Evolutionary conservation across 2,797 vertebrate species (phyloP), one percentile per base, ranked within the genome.

Genomic region (Xiphophorus birchmanni): DNA sequence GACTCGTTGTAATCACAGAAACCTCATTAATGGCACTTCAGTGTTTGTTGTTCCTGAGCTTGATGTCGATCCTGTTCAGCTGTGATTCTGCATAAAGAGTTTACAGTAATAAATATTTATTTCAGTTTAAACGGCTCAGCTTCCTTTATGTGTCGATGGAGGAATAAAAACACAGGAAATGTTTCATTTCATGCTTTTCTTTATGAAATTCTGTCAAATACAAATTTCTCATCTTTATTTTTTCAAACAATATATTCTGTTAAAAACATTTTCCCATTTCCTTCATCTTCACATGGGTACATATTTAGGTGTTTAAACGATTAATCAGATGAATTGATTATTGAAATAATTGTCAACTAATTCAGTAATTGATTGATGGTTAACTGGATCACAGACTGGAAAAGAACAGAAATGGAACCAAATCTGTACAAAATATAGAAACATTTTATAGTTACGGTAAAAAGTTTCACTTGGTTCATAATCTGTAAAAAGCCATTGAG

Each of bases 71-170:
- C 58, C 73, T 69, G 75, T 75, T 18, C 74, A 48, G 73, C 47
- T 86, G 84, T 77, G 56, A 60, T 21, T 78, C 72, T 5, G 54
- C 56, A 44, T 78, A 78, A 79, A 26, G 67, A 26, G 77, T 82
- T 84, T 86, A 69, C 73, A 67, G 76, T 86, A 90, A 87, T 88
- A 90, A 89, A 89, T 73, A 78, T 87, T 74, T 77, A 77, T 63
- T 78, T 74, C 29, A 79, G 9, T 69, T 82, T 26, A 45, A 79
- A 45, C 0, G 1, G 29, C 58, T 80, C 32, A 0, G 5, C 9
- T 65, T 37, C 60, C 29, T 63, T 65, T 21, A 18, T 13, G 58
- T 21, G 10, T 6, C 8, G 5, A 37, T 37, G 60, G 58, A 35
- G 15, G 60, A 65, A 65, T 65, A 11, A 18, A 48, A 48, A 48